Evolutionary conservation across 2,888 invertebrate genomes (phyloP).

Genomic region (Drosophila melanocephala): DNA sequence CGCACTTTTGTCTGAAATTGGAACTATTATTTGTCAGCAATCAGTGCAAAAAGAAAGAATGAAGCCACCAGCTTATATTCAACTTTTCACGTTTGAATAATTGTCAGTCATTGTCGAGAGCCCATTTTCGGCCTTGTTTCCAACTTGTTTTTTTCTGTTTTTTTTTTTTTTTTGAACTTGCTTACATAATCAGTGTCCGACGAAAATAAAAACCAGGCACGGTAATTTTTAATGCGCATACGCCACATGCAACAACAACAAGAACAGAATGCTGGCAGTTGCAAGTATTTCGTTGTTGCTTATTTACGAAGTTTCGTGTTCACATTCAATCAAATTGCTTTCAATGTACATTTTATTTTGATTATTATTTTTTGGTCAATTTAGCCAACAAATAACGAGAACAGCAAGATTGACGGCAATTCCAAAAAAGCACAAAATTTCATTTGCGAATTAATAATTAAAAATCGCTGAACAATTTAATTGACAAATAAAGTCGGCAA

Average conservation of each 20-base stretch:
- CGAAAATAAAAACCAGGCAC: slow-evolving; percentile 16
- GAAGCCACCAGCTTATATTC: slow-evolving; percentile 10
- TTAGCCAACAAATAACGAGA: slow-evolving; percentile 21
- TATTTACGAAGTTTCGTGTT: slow-evolving; percentile 31
- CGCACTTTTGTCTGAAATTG: slow-evolving; percentile 37
- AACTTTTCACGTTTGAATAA: slow-evolving; percentile 48
- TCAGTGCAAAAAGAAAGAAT: slow-evolving; percentile 33
- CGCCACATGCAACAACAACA: slow-evolving; percentile 32
- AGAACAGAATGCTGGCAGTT: neutral
- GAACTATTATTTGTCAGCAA: slow-evolving; percentile 61
- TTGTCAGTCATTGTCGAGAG: slow-evolving; percentile 33
- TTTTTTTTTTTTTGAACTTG: neutral
- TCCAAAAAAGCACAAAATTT: slow-evolving; percentile 56
- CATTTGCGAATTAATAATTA: slow-evolving; percentile 58
- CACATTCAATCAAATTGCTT: slow-evolving; percentile 4
- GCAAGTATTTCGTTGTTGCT: slow-evolving; percentile 27
- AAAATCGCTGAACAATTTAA: slow-evolving; percentile 64
- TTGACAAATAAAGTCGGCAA: slow-evolving; percentile 41
- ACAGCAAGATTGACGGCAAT: neutral
- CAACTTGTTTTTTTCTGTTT: slow-evolving; percentile 3
- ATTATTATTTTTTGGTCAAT: slow-evolving; percentile 54
- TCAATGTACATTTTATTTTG: slow-evolving; percentile 52
- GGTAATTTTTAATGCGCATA: slow-evolving; percentile 54
- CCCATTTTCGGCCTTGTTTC: slow-evolving; percentile 19
- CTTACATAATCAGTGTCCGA: slow-evolving; percentile 30